Conservation (phyloP, 92 coral and sea anemone species). For the Muricea muricata region DNA sequence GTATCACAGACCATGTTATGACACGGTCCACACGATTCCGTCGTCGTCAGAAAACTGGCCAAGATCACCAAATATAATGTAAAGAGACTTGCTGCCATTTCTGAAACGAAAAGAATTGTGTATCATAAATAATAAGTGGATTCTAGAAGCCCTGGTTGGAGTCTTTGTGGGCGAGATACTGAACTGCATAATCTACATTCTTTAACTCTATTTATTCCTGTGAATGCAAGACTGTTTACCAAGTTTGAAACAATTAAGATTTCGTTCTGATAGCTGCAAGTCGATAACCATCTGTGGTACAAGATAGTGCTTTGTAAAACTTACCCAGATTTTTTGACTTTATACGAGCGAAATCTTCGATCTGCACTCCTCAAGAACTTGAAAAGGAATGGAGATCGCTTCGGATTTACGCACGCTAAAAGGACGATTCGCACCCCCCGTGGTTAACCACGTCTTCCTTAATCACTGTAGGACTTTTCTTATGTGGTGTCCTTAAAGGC, state of each 20-base stretch:
- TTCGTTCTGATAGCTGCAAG: not conserved
- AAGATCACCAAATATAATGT: not conserved
- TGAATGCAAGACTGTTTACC: no score
- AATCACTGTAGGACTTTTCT: not conserved
- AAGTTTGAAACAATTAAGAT: no score
- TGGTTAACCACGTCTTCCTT: not conserved
- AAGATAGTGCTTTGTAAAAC: no score
- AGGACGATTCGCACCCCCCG: not conserved
- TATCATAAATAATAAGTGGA: no score
- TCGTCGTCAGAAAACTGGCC: not conserved
- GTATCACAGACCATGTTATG: constrained; percentile 14
- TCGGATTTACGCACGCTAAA: not conserved
- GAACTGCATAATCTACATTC: no score
- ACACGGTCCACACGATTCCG: constrained; percentile 24
- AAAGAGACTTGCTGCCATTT: not conserved
- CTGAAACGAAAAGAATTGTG: not conserved
- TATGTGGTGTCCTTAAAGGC: not conserved
- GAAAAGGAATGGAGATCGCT: not conserved
- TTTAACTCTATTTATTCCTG: no score
- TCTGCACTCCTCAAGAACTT: not conserved
- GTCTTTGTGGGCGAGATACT: no score
- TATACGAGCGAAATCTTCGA: not conserved
- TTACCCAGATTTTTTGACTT: no score
- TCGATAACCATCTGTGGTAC: not conserved
- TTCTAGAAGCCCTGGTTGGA: no score